phyloP scores from a whole-genome alignment of 2,888 invertebrate genomes.

The Apamea monoglypha region DNA sequence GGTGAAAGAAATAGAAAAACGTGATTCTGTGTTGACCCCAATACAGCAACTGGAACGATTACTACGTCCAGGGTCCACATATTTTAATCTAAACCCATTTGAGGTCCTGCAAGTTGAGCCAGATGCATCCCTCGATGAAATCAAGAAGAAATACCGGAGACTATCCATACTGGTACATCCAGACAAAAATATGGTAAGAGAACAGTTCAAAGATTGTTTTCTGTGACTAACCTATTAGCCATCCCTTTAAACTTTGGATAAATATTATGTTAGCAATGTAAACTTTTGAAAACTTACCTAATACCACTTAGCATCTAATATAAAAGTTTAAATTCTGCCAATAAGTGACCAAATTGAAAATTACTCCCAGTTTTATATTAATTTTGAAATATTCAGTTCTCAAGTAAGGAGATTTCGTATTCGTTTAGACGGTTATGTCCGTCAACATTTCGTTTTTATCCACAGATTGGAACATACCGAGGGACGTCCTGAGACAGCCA shows the following conservation, averaged over 20 bases:
- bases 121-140: conserved; percentile 96
- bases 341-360: conserved; percentile 21
- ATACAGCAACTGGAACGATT: conserved; percentile 99
- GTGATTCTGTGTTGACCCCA: conserved; percentile 98
- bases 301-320: conserved; percentile 5
- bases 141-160: conserved; percentile 98
- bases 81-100: conserved; percentile 99
- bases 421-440: conserved; percentile 88
- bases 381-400: conserved; percentile 36
- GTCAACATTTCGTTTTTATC: conserved; percentile 90
- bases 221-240: conserved; percentile 27
- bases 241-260: conserved; percentile 18
- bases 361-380: conserved; percentile 31
- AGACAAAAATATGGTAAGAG: conserved; percentile 96
- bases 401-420: conserved; percentile 68
- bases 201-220: conserved; percentile 17
- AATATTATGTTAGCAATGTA: conserved; percentile 3
- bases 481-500: conserved; percentile 77
- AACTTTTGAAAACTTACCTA: conserved; percentile 24
- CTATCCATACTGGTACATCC: conserved; percentile 99
- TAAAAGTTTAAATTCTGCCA: conserved; percentile 13
- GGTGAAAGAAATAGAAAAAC: conserved; percentile 99
- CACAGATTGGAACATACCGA: conserved; percentile 85
- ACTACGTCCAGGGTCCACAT: conserved; percentile 98
- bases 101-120: conserved; percentile 98